phyloP scores from a whole-genome alignment of 1,140 invertebrate species.

The Macrosteles quadrilineatus region DNA sequence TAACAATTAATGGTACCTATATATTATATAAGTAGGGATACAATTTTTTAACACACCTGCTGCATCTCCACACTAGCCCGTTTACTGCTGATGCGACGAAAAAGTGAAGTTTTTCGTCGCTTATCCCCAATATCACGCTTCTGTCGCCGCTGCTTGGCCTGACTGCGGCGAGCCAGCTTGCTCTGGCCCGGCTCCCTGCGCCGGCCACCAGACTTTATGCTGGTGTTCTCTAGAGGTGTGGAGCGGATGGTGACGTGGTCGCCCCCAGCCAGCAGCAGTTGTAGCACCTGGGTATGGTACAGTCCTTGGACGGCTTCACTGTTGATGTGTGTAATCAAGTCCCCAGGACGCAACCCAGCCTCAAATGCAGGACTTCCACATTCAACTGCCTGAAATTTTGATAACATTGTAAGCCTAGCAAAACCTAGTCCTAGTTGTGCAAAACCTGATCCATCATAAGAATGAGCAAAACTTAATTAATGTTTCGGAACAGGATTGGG shows the following conservation, averaged over 20 bases:
- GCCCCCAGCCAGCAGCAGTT: conserved; percentile 83
- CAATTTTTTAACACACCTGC: no score
- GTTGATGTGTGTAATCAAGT: conserved; percentile 96
- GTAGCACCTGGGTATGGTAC: conserved; percentile 91
- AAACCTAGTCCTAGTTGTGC: no score
- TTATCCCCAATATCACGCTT: conserved; percentile 79
- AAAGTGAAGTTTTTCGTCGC: conserved; percentile 83
- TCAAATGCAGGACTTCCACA: conserved; percentile 94
- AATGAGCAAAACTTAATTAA: no score
- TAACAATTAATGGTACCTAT: no score
- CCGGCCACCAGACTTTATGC: conserved; percentile 84
- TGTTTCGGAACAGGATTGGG: no score
- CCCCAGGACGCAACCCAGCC: conserved; percentile 88
- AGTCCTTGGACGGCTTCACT: conserved; percentile 92
- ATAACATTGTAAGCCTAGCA: no score
- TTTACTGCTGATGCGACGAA: conserved; percentile 87
- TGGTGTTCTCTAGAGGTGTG: conserved; percentile 91
- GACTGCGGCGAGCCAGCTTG: conserved; percentile 63
- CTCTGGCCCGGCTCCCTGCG: conserved; percentile 71
- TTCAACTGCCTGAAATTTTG: conserved; percentile 92
- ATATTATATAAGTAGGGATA: no score
- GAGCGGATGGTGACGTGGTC: conserved; percentile 88
- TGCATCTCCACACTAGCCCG: conserved; percentile 83
- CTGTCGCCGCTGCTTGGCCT: conserved; percentile 70
- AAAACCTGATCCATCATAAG: no score